Evolutionary conservation across 2,113 vertebrate genomes (phyloP), one percentile per base, ranked within the genome.

Genomic region (Corythoichthys intestinalis): DNA sequence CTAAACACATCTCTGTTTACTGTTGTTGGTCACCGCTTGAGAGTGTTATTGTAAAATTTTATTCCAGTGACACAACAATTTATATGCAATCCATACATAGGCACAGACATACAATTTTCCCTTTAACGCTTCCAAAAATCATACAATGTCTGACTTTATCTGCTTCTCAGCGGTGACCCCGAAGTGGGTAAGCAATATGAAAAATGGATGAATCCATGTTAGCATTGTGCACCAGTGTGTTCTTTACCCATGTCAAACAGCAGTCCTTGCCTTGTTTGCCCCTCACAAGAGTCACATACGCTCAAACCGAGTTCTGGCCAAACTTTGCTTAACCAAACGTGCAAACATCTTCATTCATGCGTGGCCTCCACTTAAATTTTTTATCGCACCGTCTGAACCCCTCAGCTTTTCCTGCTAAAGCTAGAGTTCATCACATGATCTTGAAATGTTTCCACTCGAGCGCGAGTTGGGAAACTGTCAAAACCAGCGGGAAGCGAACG

Each of bases 401-500:
- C 57, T 69, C 64, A 65, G 75, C 73, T 70, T 37, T 60, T 75
- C 76, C 79, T 67, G 78, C 65, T 78, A 65, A 82, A 76, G 70
- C 76, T 64, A n/a, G 59, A 58, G 76, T 66, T 64, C 73, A 80
- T 82, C 73, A 75, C 74, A 80, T 37, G 75, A 80, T 84, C 77
- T 73, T 74, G 70, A 87, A 81, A 77, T 81, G 69, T 87, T 87
- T 88, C 83, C 86, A 84, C 89, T 84, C 84, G 80, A 80, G 75
- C 80, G 83, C 67, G 79, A 90, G 86, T 86, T 80, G 84, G 84
- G 82, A 90, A 88, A 90, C 85, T 83, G 85, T 80, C 80, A 73
- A 72, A 37, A 82, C 85, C 86, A 9, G 78, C 49, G 60, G 81
- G 84, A 79, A 74, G 78, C 76, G 70, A 80, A 86, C 79, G 84